Evolutionary conservation across 2,888 invertebrate genomes (phyloP).

Genomic region (Cerastis rubricosa): DNA sequence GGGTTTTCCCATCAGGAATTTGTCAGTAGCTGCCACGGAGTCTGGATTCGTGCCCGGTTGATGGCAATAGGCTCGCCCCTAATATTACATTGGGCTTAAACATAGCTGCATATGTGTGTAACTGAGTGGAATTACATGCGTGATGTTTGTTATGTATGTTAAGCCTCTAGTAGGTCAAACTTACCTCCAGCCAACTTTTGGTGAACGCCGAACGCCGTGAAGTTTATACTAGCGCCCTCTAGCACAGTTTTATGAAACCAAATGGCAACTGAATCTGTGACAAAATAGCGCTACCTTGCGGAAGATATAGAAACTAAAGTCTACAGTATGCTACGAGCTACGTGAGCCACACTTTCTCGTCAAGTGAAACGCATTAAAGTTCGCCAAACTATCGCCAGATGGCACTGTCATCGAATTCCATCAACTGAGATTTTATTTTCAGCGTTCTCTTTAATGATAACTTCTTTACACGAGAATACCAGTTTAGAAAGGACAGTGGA

Average conservation of each 20-base stretch:
- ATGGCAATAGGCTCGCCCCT: too few relatives aligned
- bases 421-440: not conserved
- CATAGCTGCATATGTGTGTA: too few relatives aligned
- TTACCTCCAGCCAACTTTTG: not conserved
- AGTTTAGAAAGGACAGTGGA: not conserved
- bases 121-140: too few relatives aligned
- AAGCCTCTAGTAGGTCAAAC: too few relatives aligned
- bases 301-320: not conserved
- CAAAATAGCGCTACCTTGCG: slow-evolving; percentile 11
- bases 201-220: not conserved
- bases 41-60: too few relatives aligned
- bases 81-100: too few relatives aligned
- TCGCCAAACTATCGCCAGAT: slow-evolving; percentile 3
- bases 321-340: not conserved
- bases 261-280: not conserved
- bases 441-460: not conserved
- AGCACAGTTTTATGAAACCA: not conserved
- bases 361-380: not conserved
- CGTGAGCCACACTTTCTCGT: not conserved
- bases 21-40: too few relatives aligned
- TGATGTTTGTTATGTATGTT: too few relatives aligned
- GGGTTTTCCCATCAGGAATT: too few relatives aligned
- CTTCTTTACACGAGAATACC: not conserved
- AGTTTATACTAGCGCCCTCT: slow-evolving; percentile 18
- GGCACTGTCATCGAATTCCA: not conserved